phyloP scores from a whole-genome alignment of 2,888 invertebrate species.

The Candidula unifasciata region DNA sequence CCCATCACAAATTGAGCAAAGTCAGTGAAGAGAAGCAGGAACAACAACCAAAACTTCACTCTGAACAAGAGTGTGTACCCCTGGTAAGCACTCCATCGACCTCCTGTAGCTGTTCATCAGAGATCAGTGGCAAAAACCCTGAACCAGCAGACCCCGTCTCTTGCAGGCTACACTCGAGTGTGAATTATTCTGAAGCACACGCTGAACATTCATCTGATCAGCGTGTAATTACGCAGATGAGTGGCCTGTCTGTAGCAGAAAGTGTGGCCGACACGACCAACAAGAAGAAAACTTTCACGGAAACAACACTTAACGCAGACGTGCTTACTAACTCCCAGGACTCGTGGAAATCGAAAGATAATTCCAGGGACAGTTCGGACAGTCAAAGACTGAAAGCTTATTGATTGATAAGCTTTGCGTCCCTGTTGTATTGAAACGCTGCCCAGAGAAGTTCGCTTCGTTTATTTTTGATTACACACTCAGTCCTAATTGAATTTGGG shows the following conservation, averaged over 20 bases:
- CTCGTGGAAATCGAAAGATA: conserved; percentile 22
- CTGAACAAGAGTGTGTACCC: not conserved
- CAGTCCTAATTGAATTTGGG: too few relatives aligned
- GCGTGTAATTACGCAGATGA: not conserved
- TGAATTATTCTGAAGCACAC: not conserved
- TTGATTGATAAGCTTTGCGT: not conserved
- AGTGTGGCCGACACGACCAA: not conserved
- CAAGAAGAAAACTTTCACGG: conserved; percentile 14
- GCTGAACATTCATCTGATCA: not conserved
- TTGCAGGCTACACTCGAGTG: not conserved
- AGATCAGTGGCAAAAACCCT: not conserved
- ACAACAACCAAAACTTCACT: conserved; percentile 1
- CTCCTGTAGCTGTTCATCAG: not conserved
- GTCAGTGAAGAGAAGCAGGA: conserved; percentile 48
- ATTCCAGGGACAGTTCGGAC: conserved; percentile 19
- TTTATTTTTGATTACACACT: too few relatives aligned
- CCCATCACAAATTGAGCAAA: conserved; percentile 54
- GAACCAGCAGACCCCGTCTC: not conserved
- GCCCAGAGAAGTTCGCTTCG: too few relatives aligned
- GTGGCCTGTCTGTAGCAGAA: conserved; percentile 2
- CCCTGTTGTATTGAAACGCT: not conserved
- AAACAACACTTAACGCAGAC: not conserved
- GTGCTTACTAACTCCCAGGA: conserved; percentile 12
- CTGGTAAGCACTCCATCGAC: not conserved
- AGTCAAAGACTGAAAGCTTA: conserved; percentile 10